Conservation (phyloP, 2,113 vertebrate genomes). For the Shinisaurus crocodilurus region DNA sequence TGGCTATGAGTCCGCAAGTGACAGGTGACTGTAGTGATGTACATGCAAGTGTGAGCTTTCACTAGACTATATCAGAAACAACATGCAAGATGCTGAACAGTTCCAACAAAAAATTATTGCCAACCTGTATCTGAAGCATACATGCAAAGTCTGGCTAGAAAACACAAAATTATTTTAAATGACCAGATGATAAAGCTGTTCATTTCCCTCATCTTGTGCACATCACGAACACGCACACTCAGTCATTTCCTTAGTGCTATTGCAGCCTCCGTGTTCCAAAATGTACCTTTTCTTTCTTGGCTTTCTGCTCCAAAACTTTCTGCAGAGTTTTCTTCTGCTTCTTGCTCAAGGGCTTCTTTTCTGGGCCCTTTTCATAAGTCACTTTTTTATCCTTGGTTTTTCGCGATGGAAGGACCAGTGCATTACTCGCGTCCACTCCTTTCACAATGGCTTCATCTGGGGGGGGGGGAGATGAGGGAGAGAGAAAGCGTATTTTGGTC, state of each 20-base stretch:
- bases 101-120: background rate
- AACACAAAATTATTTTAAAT: background rate
- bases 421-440: slow-evolving; percentile 90
- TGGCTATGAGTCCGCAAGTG: background rate
- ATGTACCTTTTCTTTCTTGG: slow-evolving; percentile 89
- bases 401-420: slow-evolving; percentile 85
- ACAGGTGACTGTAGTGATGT: background rate
- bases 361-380: slow-evolving; percentile 18
- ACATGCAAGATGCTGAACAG: background rate
- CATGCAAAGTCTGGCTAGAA: background rate
- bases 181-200: background rate
- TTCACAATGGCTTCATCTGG: slow-evolving; percentile 82
- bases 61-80: too few relatives aligned
- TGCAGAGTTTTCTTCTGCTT: slow-evolving; percentile 89
- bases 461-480: background rate
- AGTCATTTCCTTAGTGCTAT: too few relatives aligned
- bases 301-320: slow-evolving; percentile 91
- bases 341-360: slow-evolving; percentile 87
- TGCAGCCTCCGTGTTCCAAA: background rate
- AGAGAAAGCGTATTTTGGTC: fast-evolving
- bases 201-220: background rate
- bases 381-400: slow-evolving; percentile 81
- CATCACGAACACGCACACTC: background rate
- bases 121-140: background rate
- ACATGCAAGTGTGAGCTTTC: too few relatives aligned